Evolutionary conservation across 2,888 invertebrate genomes (phyloP), one percentile per base, ranked within the genome.

Genomic region (Dasysyrphus tricinctus): DNA sequence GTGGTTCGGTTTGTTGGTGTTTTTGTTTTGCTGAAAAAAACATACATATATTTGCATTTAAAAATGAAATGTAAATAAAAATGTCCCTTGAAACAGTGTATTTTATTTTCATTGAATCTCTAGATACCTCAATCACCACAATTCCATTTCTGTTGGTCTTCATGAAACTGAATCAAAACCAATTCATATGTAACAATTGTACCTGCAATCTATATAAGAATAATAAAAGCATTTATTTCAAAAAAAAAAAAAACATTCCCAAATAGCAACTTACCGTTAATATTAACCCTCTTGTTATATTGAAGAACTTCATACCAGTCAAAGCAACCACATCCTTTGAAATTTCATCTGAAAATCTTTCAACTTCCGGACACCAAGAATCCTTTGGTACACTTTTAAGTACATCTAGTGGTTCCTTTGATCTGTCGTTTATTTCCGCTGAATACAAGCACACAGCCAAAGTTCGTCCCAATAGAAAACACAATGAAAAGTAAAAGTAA

Each of bases 121-220:
- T 6, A 32, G 5, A 32, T 32, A 32, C 5, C 32, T 32, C 5
- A 32, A 4, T 72, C 80, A 19, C 89, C 89, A 80, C 91, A 92
- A 77, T 90, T 69, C 90, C 90, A 91, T 1, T 42, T 75, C 44
- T 90, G 90, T 65, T 91, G 88, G 84, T 91, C 93, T 76, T 93
- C 92, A 77, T 94, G 94, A 87, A 94, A 94, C 88, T 94, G 94
- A 51, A 94, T 93, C 63, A 94, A 90, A 19, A 94, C 94, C 72
- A 94, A 90, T 90, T 94, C 94, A 84, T 94, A 94, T 1, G 94
- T 94, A 32, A 94, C 93, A 83, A 94, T 94, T 2, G 94, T 94
- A 29, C 94, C 94, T 51, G 94, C 94, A 49, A 94, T 93, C 94
- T 94, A 32, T 94, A 32, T 12, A 79, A 76, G 7, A 11, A 49